Percentiles rank a stretch among this genome's conserved stretches.
phyloP scores from a whole-genome alignment of 2,797 vertebrate species.

The Danio aesculapii region DNA sequence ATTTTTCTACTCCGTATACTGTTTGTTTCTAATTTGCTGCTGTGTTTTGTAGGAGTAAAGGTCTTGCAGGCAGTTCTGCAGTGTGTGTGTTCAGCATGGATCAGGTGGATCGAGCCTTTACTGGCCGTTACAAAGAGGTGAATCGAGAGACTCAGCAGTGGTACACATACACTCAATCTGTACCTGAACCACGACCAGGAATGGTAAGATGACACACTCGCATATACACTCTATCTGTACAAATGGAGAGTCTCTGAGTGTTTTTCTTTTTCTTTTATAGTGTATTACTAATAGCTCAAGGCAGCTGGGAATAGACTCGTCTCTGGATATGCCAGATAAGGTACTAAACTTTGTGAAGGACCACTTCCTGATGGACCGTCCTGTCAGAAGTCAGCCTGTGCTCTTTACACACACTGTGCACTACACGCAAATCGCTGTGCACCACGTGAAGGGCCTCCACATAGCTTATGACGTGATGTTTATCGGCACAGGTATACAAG shows the following conservation, averaged over 20 bases:
- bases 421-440: slow-evolving; percentile 90
- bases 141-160: slow-evolving; percentile 96
- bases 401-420: slow-evolving; percentile 86
- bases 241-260: neutral
- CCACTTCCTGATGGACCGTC: slow-evolving; percentile 95
- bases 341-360: slow-evolving; percentile 98
- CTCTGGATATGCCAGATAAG: slow-evolving; percentile 93
- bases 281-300: slow-evolving; percentile 89
- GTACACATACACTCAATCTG: slow-evolving; percentile 88
- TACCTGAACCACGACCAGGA: slow-evolving; percentile 91
- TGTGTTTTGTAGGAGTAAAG: slow-evolving; percentile 81
- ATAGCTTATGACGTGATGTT: slow-evolving; percentile 88
- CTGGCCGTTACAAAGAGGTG: slow-evolving; percentile 91
- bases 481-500: slow-evolving; percentile 87
- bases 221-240: neutral
- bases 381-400: slow-evolving; percentile 87
- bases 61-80: slow-evolving; percentile 87
- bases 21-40: neutral
- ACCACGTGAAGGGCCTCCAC: slow-evolving; percentile 76
- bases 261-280: slow-evolving; percentile 70
- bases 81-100: slow-evolving; percentile 92
- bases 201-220: slow-evolving; percentile 74
- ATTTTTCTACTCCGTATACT: neutral
- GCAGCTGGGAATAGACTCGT: slow-evolving; percentile 86
- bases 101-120: slow-evolving; percentile 87